These are phyloP conservation scores for Drosophila flavopinicola DNA, from an alignment of 2,888 invertebrate genomes.

Conservation along the genomic window DNA sequence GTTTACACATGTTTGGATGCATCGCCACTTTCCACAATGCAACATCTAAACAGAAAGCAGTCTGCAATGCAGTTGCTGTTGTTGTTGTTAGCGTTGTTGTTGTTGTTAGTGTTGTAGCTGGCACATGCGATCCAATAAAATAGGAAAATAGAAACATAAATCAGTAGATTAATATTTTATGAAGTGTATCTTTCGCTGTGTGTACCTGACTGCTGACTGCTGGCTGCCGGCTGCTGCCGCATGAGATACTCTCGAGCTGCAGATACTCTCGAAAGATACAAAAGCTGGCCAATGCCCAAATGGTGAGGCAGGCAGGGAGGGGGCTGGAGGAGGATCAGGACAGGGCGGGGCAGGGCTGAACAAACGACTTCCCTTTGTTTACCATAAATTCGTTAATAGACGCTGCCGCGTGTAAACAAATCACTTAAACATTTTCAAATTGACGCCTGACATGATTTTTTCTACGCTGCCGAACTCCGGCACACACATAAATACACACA, in stretches of 20 bases:
- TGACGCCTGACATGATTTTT: slow-evolving; percentile 80
- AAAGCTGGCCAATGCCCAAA: slow-evolving; percentile 43
- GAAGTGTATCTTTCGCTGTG: slow-evolving; percentile 71
- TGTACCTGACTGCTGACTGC: slow-evolving; percentile 34
- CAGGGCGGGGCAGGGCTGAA: too few species aligned
- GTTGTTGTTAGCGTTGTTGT: background rate
- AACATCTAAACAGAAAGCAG: slow-evolving; percentile 56
- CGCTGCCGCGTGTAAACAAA: slow-evolving; percentile 82
- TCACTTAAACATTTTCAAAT: slow-evolving; percentile 82
- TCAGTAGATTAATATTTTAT: slow-evolving; percentile 80
- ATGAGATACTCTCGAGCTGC: slow-evolving; percentile 38
- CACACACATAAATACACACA: slow-evolving; percentile 23
- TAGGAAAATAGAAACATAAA: slow-evolving; percentile 77
- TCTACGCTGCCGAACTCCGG: slow-evolving; percentile 42
- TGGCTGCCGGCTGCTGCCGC: slow-evolving; percentile 10
- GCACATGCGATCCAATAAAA: slow-evolving; percentile 67
- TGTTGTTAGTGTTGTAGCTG: slow-evolving; percentile 27
- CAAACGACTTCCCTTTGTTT: slow-evolving; percentile 80
- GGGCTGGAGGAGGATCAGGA: too few species aligned
- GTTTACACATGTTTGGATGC: slow-evolving; percentile 58
- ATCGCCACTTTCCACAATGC: slow-evolving; percentile 44
- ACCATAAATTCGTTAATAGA: slow-evolving; percentile 81
- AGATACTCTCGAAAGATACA: slow-evolving; percentile 22
- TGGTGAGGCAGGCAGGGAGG: slow-evolving; percentile 2
- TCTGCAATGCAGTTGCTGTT: slow-evolving; percentile 9